A percentile compares a stretch with the other conserved stretches of the same genome.
phyloP scores from a whole-genome alignment of 2,113 vertebrate species.

The Neodontobutis hainanensis region DNA sequence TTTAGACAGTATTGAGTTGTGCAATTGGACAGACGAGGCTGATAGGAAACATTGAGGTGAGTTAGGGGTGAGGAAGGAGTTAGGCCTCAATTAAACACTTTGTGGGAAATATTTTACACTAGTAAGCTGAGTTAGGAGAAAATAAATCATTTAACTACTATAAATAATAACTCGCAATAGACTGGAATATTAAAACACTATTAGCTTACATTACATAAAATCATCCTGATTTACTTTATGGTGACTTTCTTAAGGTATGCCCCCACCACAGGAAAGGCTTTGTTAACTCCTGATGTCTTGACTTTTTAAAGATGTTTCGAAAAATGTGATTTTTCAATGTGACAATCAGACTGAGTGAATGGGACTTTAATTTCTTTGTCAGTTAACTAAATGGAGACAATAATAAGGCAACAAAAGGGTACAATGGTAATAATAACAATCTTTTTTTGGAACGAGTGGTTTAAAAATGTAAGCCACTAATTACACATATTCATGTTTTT shows the following conservation, averaged over 20 bases:
- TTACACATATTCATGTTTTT: constrained; percentile 7
- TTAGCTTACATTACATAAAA: background rate
- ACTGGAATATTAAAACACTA: background rate
- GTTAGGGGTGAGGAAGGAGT: constrained; percentile 27
- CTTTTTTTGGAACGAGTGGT: constrained; percentile 1
- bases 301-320: background rate
- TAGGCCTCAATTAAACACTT: constrained; percentile 15
- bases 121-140: background rate
- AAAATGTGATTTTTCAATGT: background rate
- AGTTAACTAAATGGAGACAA: constrained; percentile 4
- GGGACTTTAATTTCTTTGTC: constrained; percentile 13
- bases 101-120: background rate
- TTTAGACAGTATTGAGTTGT: constrained; percentile 56
- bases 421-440: constrained; percentile 6
- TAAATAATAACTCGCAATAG: background rate
- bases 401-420: background rate
- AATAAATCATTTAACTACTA: background rate
- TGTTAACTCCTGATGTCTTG: background rate
- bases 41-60: constrained; percentile 50
- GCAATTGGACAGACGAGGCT: constrained; percentile 49
- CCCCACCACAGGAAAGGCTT: too few relatives aligned
- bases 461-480: constrained; percentile 3
- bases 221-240: background rate
- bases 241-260: background rate
- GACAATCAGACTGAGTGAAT: background rate